Evolutionary conservation across 1,140 invertebrate species (phyloP).

Genomic region (Ips nitidus): DNA sequence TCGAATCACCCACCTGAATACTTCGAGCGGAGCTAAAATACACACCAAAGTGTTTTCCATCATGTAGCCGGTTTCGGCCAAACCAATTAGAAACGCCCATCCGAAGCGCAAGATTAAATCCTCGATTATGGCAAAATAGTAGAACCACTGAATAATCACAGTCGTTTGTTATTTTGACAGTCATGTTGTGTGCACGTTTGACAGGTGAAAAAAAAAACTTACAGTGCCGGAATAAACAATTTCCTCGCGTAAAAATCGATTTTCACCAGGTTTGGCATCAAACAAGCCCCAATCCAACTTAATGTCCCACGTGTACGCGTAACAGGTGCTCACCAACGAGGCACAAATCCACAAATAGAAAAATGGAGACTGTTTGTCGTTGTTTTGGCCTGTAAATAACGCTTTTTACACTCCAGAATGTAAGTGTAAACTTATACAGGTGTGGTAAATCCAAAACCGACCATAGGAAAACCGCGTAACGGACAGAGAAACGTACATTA

Average conservation of each 20-base stretch:
- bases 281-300: constrained; percentile 94
- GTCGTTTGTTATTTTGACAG: no score
- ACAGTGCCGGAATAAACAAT: constrained; percentile 66
- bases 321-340: constrained; percentile 73
- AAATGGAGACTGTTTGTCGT: constrained; percentile 61
- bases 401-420: not conserved
- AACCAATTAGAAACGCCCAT: constrained; percentile 85
- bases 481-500: no score
- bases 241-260: constrained; percentile 69
- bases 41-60: constrained; percentile 85
- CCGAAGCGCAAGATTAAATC: constrained; percentile 92
- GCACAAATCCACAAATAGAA: constrained; percentile 71
- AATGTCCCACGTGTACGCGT: constrained; percentile 85
- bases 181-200: no score
- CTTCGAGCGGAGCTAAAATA: constrained; percentile 88
- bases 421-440: not conserved
- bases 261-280: constrained; percentile 77
- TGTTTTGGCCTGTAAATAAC: constrained; percentile 29
- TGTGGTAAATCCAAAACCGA: no score
- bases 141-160: constrained; percentile 46
- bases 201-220: constrained; percentile 30
- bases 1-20: constrained; percentile 72
- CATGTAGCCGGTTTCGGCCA: constrained; percentile 81
- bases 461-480: no score
- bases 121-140: constrained; percentile 65